Percentiles rank a stretch among this genome's conserved stretches.
Evolutionary conservation across 2,888 invertebrate species (phyloP).

Genomic region (Amiota minor): DNA sequence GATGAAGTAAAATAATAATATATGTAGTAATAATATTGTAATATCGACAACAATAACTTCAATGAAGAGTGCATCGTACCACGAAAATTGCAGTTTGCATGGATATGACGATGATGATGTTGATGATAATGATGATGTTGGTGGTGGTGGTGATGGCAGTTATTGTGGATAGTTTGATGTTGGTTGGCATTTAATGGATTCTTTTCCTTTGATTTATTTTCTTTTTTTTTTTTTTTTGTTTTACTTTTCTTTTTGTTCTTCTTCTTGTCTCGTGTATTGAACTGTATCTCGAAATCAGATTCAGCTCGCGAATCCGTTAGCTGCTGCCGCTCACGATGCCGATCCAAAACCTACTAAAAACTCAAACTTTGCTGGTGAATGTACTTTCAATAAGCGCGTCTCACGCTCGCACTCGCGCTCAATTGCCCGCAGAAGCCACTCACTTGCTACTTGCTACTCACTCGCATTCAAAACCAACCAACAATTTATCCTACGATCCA

Average conservation of each 20-base stretch:
- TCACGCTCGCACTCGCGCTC: slow-evolving; percentile 7
- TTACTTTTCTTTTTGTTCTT: slow-evolving; percentile 1
- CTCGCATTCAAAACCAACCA: no score
- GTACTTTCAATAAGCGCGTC: slow-evolving; percentile 34
- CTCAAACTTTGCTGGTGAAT: slow-evolving; percentile 40
- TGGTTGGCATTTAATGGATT: no score
- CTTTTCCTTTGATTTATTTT: slow-evolving; percentile 20
- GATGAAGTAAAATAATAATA: no score
- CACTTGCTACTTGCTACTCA: background rate
- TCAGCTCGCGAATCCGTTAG: slow-evolving; percentile 21
- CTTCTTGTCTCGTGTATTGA: background rate
- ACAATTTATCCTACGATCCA: no score
- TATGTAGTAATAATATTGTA: no score
- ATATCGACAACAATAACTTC: no score
- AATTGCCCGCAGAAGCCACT: slow-evolving; percentile 9
- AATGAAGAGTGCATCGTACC: no score
- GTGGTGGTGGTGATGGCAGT: no score
- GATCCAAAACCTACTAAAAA: slow-evolving; percentile 66
- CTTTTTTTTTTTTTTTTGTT: background rate
- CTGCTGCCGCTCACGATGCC: slow-evolving; percentile 66
- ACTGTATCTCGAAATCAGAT: slow-evolving; percentile 38
- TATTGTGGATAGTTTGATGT: no score
- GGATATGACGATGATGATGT: no score
- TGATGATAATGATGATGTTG: no score
- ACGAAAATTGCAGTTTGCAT: no score